Evolutionary conservation across 1,140 invertebrate species (phyloP), one percentile per base, ranked within the genome.

Genomic region (Littorina saxatilis): DNA sequence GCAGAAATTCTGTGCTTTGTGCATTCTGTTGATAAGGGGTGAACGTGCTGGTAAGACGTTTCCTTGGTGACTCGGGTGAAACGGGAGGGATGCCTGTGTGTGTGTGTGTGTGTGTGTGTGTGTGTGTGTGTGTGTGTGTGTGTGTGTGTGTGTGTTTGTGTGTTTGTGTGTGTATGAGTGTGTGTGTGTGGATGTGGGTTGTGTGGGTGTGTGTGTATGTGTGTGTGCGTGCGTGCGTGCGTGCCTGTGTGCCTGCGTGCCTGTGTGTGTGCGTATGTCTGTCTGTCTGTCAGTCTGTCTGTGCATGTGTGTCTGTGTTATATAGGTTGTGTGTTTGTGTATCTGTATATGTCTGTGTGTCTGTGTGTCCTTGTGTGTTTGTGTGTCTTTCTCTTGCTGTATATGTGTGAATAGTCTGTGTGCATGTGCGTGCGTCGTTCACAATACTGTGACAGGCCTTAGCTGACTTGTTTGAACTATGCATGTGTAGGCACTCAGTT

Each of bases 61-160:
- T 11, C 47, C 9, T 20, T 50, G 20, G n/a, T n/a, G n/a, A n/a
- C n/a, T 20, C 47, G 20, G 47, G 9, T 11, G 47, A 50, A 50
- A 50, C 47, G 20, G 47, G 47, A 50, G 47, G 9, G 20, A 27
- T 0, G 68, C 13, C 35, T 35, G 35, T 39, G 68, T 37, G 68
- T 7, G 68, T 37, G 68, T 39, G 68, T 39, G 68, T 39, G 68
- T 70, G 9, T 70, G 68, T 70, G 32, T 37, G 11, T 70, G 68
- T 70, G 68, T 39, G 68, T 70, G 68, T 39, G 68, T 37, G 32
- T 37, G 68, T 11, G 68, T 70, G 68, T 70, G 11, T 39, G 68
- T 70, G 68, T 2, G 68, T 70, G 68, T 70, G 68, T 11, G 68
- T 70, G 68, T 39, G 68, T 70, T 1, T 70, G 68, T 39, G 68